phyloP scores from a whole-genome alignment of 2,113 vertebrate genomes.

The Syngnathus scovelli region DNA sequence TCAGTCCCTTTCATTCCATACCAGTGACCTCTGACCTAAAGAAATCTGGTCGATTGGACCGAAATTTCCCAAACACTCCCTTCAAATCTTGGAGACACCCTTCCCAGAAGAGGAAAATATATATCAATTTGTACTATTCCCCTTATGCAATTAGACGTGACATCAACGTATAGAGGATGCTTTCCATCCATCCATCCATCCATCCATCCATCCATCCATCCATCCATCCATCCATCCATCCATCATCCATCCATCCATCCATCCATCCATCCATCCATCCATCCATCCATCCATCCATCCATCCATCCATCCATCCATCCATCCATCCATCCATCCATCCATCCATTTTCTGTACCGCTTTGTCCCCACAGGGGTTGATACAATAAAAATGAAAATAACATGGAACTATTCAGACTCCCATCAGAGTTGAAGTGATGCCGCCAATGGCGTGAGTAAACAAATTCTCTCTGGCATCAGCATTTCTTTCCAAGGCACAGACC shows the following conservation, averaged over 20 bases:
- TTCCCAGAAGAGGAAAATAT: neutral
- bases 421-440: conserved; percentile 46
- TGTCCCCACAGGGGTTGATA: neutral
- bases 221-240: no score
- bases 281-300: no score
- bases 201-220: no score
- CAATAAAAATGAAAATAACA: neutral
- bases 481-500: conserved; percentile 37
- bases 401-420: conserved; percentile 22
- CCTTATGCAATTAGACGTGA: neutral
- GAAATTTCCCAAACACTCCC: neutral
- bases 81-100: neutral
- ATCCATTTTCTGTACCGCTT: no score
- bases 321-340: no score
- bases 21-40: neutral
- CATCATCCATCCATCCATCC: no score
- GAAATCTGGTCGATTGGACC: neutral
- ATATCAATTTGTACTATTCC: neutral
- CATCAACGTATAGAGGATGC: neutral
- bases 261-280: no score
- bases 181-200: neutral
- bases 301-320: no score
- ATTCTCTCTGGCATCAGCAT: conserved; percentile 56
- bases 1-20: neutral
- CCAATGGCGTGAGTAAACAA: conserved; percentile 50